Evolutionary conservation across 2,888 invertebrate species (phyloP), one percentile per base, ranked within the genome.

Genomic region (Hanleya hanleyi): DNA sequence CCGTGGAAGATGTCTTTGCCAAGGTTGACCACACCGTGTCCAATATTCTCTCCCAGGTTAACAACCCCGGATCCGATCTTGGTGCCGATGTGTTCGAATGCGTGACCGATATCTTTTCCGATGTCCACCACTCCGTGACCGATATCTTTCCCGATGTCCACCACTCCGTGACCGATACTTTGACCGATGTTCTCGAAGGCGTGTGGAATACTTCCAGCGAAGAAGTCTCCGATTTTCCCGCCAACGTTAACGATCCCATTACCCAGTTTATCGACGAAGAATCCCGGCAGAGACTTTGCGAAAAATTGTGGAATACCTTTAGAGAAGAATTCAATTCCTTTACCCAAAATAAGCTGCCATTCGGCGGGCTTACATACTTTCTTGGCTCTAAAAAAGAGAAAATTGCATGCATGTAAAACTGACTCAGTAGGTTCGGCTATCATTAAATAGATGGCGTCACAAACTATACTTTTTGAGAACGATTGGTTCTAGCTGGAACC

Each of bases 301-400:
- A 70, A 64, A 38, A 70, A 70, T 2, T 70, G 38, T 62, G 70
- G 70, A 41, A 70, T 70, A 29, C 33, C 70, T 18, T 62, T 35
- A 3, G 57, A 18, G 36, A 70, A 70, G 35, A 70, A 70, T n/a
- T 61, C 49, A 38, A 70, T 64, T 32, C 38, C 47, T 49, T 70
- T 70, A 4, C 38, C 70, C 62, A 70, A 35, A 32, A 70, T 47
- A n/a, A 37, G 26, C 37, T 70, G 70, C 64, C 62, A 70, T 29
- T 70, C 38, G 18, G 36, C 62, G n/a, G 70, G 70, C 35, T 64
- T 36, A 35, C 70, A 70, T 18, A 64, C 70, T n/a, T n/a, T 9
- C 49, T 70, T 57, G 26, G 70, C 70, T 18, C 70, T 70, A 35
- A 12, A 33, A 64, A n/a, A n/a, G n/a, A n/a, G n/a, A n/a, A n/a